phyloP scores from a whole-genome alignment of 2,888 invertebrate genomes.

The Cataglyphis cursor region DNA sequence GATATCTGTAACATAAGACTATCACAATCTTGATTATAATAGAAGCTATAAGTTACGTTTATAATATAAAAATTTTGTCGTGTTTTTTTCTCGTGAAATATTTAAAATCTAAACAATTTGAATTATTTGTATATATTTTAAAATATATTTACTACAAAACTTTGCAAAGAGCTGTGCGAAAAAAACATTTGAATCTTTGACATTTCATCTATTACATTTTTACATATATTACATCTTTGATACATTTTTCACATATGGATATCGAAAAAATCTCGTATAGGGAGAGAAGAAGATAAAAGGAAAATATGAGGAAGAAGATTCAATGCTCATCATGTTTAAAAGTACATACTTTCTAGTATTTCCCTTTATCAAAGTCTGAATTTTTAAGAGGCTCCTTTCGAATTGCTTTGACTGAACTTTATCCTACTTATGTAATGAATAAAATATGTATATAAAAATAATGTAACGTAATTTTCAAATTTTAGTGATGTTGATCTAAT shows the following conservation, averaged over 20 bases:
- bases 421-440: neutral
- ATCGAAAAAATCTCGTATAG: too few relatives aligned
- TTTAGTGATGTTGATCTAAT: conserved; percentile 9
- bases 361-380: neutral
- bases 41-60: conserved; percentile 5
- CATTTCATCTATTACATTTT: neutral
- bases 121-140: neutral
- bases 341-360: neutral
- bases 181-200: neutral
- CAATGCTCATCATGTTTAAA: neutral
- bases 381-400: neutral
- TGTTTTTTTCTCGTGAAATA: neutral
- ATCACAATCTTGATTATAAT: neutral
- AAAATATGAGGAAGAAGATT: neutral
- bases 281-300: neutral
- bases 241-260: neutral
- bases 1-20: conserved; percentile 29
- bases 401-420: neutral
- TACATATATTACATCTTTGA: neutral
- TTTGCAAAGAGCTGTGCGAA: neutral
- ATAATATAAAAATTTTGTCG: neutral
- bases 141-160: neutral
- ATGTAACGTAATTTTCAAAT: neutral
- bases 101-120: conserved; percentile 1
- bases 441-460: conserved; percentile 4